phyloP scores from a whole-genome alignment of 2,888 invertebrate species.

The Ormyrus pomaceus region DNA sequence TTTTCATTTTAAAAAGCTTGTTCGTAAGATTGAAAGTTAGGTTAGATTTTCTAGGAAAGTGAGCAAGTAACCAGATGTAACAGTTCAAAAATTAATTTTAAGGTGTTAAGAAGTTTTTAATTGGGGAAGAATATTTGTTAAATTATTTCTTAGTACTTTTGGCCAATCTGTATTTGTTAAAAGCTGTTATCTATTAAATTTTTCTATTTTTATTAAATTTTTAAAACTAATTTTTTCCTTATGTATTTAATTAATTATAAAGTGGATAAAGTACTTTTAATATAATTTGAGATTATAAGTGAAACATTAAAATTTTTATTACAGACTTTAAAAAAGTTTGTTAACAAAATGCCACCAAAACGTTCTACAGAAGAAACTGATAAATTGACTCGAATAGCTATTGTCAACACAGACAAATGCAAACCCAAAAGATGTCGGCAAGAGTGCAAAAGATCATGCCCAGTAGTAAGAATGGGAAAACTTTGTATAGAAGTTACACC shows the following conservation, averaged over 20 bases:
- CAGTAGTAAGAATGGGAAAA: conserved; percentile 99
- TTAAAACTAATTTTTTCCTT: neutral
- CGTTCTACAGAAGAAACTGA: conserved; percentile 90
- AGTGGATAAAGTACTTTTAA: neutral
- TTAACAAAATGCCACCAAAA: conserved; percentile 81
- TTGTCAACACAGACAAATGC: conserved; percentile 98
- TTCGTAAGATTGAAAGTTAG: conserved; percentile 42
- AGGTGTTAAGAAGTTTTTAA: neutral
- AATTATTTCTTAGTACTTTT: neutral
- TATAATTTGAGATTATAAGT: neutral
- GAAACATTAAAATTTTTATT: conserved; percentile 18
- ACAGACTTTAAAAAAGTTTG: conserved; percentile 13
- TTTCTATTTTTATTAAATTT: conserved; percentile 7
- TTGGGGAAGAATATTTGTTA: neutral
- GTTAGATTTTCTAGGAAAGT: conserved; percentile 37
- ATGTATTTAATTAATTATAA: neutral
- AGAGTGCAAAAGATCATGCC: conserved; percentile 99
- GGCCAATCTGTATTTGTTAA: neutral
- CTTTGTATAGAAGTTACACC: conserved; percentile 98
- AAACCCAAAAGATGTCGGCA: conserved; percentile 99
- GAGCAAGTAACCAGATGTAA: conserved; percentile 38
- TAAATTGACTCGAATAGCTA: conserved; percentile 97
- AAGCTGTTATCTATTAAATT: neutral
- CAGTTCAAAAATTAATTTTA: conserved; percentile 9
- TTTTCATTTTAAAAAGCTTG: conserved; percentile 3